Percentiles rank a stretch among this genome's conserved stretches.
These are phyloP conservation scores for Tetraneura akinire DNA, from an alignment of 1,140 invertebrate species.

Conservation along the genomic window DNA sequence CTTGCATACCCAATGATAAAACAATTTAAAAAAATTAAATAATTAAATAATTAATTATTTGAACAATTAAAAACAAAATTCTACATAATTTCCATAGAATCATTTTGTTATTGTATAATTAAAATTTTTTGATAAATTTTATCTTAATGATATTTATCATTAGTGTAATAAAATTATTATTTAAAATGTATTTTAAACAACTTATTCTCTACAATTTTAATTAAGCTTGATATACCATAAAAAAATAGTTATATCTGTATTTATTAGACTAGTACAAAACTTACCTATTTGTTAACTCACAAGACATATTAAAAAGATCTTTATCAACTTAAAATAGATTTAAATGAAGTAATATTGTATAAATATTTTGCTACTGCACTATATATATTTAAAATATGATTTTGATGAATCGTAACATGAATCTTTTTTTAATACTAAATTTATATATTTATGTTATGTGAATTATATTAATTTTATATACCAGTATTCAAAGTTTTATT, in stretches of 20 bases:
- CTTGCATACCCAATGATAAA: neutral
- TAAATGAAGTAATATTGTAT: too few species aligned
- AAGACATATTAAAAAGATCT: too few species aligned
- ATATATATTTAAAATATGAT: slow-evolving; percentile 2
- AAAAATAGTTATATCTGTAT: too few species aligned
- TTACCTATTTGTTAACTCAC: too few species aligned
- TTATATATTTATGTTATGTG: slow-evolving; percentile 27
- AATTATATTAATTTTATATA: neutral
- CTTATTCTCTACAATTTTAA: neutral
- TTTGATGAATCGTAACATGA: neutral
- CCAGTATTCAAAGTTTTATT: slow-evolving; percentile 4
- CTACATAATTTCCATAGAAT: neutral
- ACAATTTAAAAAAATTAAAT: too few species aligned
- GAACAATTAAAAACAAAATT: neutral
- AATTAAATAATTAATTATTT: neutral
- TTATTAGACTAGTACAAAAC: too few species aligned
- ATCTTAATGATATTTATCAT: neutral
- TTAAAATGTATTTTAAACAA: neutral
- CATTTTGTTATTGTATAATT: neutral
- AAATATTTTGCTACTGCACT: too few species aligned
- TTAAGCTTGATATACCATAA: neutral
- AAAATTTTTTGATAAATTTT: neutral
- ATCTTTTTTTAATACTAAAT: neutral
- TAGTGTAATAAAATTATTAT: neutral
- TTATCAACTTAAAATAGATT: too few species aligned